Percentiles rank a stretch among this genome's conserved stretches.
Conservation (phyloP, 2,113 vertebrate genomes). For the Gorsachius goisagi region DNA sequence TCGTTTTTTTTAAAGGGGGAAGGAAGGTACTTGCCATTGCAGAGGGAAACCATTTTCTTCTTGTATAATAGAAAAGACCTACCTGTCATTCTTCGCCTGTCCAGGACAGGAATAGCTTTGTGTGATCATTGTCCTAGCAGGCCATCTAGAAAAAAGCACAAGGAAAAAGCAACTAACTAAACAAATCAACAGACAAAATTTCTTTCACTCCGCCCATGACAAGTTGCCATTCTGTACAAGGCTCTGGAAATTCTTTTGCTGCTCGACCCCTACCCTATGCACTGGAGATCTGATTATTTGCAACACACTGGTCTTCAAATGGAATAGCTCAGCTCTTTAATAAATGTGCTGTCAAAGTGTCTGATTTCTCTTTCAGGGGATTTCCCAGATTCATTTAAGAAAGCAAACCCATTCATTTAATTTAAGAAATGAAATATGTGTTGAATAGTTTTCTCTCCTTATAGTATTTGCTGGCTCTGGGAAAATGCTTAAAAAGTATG, state of each 20-base stretch:
- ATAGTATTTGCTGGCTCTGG: not conserved
- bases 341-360: not conserved
- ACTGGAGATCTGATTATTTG: not conserved
- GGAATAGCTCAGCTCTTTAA: not conserved
- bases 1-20: not conserved
- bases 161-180: not conserved
- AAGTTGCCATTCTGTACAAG: not conserved
- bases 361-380: not conserved
- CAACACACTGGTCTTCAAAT: not conserved
- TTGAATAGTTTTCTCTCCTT: not conserved
- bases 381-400: not conserved
- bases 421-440: not conserved
- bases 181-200: not conserved
- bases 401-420: not conserved
- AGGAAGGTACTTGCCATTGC: not conserved
- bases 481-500: not conserved
- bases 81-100: not conserved
- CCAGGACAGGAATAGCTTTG: not conserved
- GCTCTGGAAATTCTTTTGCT: not conserved
- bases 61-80: not conserved
- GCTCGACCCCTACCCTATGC: fast-evolving
- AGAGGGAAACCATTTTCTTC: not conserved
- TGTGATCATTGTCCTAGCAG: not conserved
- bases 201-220: not conserved
- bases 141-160: not conserved